Conservation (phyloP, 92 coral and sea anemone genomes). For the Epizoanthus ramosus region DNA sequence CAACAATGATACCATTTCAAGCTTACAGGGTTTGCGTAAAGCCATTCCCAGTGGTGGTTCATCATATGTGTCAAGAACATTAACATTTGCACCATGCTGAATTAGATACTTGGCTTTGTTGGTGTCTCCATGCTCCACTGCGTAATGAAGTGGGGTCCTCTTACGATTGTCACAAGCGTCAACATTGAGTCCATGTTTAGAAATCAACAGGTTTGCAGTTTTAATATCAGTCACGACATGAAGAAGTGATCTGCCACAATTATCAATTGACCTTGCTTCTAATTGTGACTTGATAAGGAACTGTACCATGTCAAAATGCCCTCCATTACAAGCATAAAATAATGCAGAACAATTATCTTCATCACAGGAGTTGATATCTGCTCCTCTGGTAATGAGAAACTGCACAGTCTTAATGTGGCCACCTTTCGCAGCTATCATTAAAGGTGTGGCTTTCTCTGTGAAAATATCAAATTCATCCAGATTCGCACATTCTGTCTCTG, state of each 20-base stretch:
- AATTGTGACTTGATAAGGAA: neutral
- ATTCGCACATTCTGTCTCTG: neutral
- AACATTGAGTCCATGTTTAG: neutral
- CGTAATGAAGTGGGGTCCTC: neutral
- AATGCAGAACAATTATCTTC: neutral
- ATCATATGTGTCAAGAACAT: neutral
- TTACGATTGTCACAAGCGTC: neutral
- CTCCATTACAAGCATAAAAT: neutral
- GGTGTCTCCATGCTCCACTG: neutral
- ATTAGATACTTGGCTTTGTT: neutral
- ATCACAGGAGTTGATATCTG: neutral
- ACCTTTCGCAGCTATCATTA: conserved; percentile 11
- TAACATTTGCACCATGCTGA: neutral
- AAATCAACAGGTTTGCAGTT: conserved; percentile 1
- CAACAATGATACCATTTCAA: conserved; percentile 4
- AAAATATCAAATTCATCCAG: neutral
- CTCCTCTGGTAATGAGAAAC: neutral
- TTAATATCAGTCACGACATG: conserved; percentile 1
- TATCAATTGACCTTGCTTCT: neutral
- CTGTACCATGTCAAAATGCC: neutral
- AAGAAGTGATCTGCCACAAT: neutral
- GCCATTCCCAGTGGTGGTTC: neutral
- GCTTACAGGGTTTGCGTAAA: neutral
- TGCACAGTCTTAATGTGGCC: conserved; percentile 5
- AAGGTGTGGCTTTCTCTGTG: neutral